These are phyloP conservation scores for Cossypha caffra DNA, from an alignment of 2,797 vertebrate genomes.

Conservation along the genomic window DNA sequence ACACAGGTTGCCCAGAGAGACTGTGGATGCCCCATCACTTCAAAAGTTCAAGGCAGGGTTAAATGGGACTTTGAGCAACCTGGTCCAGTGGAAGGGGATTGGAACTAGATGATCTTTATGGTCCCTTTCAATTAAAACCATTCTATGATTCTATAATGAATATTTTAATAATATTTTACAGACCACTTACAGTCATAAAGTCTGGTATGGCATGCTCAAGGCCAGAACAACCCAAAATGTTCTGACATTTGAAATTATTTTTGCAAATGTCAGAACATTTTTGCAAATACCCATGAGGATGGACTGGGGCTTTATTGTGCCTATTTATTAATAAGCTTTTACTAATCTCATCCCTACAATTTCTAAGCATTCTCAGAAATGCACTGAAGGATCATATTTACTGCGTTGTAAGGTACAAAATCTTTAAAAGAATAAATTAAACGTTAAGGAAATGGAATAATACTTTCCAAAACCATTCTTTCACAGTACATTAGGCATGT, in stretches of 20 bases:
- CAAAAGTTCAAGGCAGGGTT: neutral
- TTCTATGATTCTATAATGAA: neutral
- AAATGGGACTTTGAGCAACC: neutral
- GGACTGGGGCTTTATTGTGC: neutral
- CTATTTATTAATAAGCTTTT: neutral
- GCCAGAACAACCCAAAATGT: neutral
- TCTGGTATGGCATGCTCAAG: neutral
- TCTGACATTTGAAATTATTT: neutral
- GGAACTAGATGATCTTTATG: neutral
- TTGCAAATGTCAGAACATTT: neutral
- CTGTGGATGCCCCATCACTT: neutral
- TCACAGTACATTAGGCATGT: neutral
- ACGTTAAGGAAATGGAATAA: neutral
- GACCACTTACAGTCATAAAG: neutral
- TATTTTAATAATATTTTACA: neutral
- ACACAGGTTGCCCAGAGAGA: too few species aligned
- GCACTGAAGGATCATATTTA: constrained; percentile 32
- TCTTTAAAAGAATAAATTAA: constrained; percentile 48
- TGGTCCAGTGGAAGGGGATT: neutral
- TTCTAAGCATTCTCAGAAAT: constrained; percentile 33
- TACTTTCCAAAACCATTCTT: constrained; percentile 33
- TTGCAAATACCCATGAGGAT: neutral
- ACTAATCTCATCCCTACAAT: neutral
- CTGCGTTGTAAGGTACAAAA: constrained; percentile 8
- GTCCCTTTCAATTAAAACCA: neutral